phyloP scores from a whole-genome alignment of 2,888 invertebrate genomes.

The Chalcis sispes region DNA sequence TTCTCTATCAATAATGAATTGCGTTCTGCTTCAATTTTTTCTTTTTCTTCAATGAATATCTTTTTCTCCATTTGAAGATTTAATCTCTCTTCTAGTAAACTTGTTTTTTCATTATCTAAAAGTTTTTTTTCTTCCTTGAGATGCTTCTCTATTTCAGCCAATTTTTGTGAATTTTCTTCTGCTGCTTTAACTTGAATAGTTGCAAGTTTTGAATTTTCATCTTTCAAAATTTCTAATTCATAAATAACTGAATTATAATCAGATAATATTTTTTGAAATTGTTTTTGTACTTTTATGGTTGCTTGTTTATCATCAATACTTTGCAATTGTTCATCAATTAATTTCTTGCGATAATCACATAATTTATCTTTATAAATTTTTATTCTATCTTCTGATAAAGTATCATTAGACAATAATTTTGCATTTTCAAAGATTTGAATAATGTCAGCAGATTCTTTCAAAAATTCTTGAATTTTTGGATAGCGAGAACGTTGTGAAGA shows the following conservation, averaged over 20 bases:
- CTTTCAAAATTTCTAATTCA: slow-evolving; percentile 65
- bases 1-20: slow-evolving; percentile 55
- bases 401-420: slow-evolving; percentile 15
- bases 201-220: slow-evolving; percentile 62
- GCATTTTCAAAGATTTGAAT: slow-evolving; percentile 56
- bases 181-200: slow-evolving; percentile 44
- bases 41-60: slow-evolving; percentile 55
- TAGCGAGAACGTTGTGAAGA: slow-evolving; percentile 62
- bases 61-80: slow-evolving; percentile 56
- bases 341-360: slow-evolving; percentile 55
- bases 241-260: slow-evolving; percentile 65
- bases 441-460: slow-evolving; percentile 63
- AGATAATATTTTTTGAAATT: slow-evolving; percentile 66
- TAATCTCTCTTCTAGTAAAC: slow-evolving; percentile 40
- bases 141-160: slow-evolving; percentile 45
- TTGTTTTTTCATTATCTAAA: slow-evolving; percentile 41
- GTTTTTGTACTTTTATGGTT: slow-evolving; percentile 64
- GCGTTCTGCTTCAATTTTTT: slow-evolving; percentile 54
- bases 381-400: slow-evolving; percentile 23
- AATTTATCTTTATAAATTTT: slow-evolving; percentile 57
- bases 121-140: slow-evolving; percentile 55
- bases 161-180: slow-evolving; percentile 52
- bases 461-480: slow-evolving; percentile 61
- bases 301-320: slow-evolving; percentile 63
- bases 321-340: slow-evolving; percentile 62